Evolutionary conservation across 53 echinoderm and acorn worm species (phyloP).

Genomic region (Pentamera pediparva): DNA sequence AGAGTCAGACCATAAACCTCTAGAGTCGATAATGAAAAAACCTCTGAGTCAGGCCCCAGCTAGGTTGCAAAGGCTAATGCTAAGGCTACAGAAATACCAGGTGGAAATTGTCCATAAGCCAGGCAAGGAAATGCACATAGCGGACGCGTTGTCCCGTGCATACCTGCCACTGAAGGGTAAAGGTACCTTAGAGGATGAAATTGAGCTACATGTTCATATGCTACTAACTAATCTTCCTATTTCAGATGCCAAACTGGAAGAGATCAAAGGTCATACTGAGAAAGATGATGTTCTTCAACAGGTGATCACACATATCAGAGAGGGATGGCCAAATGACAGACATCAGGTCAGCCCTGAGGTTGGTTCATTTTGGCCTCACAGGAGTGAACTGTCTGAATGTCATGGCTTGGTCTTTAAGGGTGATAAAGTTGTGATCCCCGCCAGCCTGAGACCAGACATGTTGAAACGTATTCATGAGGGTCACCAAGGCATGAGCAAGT

Average conservation of each 20-base stretch:
- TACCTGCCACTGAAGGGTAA: constrained; percentile 1
- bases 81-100: constrained; percentile 20
- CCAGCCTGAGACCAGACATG: neutral
- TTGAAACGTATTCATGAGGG: constrained; percentile 20
- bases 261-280: neutral
- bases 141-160: constrained; percentile 14
- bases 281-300: constrained; percentile 5
- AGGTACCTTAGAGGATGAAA: constrained; percentile 2
- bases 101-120: constrained; percentile 9
- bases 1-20: constrained; percentile 15
- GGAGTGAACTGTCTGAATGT: neutral
- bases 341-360: neutral
- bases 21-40: constrained; percentile 8
- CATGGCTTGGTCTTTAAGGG: constrained; percentile 15
- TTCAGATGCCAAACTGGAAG: neutral
- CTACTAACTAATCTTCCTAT: constrained; percentile 2
- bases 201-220: constrained; percentile 18
- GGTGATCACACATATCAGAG: constrained; percentile 4
- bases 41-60: neutral
- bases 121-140: constrained; percentile 22
- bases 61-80: neutral
- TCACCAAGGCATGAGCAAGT: constrained; percentile 7
- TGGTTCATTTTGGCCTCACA: neutral
- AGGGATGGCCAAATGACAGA: constrained; percentile 11
- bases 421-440: constrained; percentile 12